A percentile compares a stretch with the other conserved stretches of the same genome.
phyloP scores from a whole-genome alignment of 1,140 invertebrate species.

The Druon quercuslanigerum region DNA sequence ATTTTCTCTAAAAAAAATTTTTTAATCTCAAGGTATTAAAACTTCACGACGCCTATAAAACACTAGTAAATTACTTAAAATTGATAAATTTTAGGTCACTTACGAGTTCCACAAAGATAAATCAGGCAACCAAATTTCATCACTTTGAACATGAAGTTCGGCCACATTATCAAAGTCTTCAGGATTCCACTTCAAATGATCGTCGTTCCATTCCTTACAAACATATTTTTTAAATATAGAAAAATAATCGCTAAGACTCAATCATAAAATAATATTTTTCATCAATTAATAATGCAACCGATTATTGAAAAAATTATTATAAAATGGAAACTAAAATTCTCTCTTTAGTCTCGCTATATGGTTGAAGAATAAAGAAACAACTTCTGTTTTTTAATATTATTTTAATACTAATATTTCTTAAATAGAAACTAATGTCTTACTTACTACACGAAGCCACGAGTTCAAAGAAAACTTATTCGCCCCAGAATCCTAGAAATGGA shows the following conservation, averaged over 20 bases:
- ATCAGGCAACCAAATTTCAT: constrained; percentile 74
- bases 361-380: constrained; percentile 17
- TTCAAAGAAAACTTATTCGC: constrained; percentile 56
- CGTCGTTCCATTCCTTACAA: constrained; percentile 71
- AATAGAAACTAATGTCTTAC: constrained; percentile 36
- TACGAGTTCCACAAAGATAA: constrained; percentile 75
- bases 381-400: not conserved
- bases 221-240: not conserved
- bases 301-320: too few species aligned
- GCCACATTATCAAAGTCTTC: constrained; percentile 68
- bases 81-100: constrained; percentile 40
- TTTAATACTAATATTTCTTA: not conserved
- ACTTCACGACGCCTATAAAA: not conserved
- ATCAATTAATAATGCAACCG: not conserved
- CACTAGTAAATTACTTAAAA: not conserved
- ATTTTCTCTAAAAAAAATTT: too few species aligned
- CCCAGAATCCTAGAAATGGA: constrained; percentile 51
- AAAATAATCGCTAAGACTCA: not conserved
- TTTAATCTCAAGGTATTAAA: too few species aligned
- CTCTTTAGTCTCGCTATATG: too few species aligned
- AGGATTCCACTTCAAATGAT: constrained; percentile 73
- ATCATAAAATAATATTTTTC: constrained; percentile 13
- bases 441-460: constrained; percentile 61
- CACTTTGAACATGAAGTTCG: constrained; percentile 63
- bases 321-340: too few species aligned